Evolutionary conservation across 2,797 vertebrate species (phyloP), one percentile per base, ranked within the genome.

Genomic region (Enteromius mattozi): DNA sequence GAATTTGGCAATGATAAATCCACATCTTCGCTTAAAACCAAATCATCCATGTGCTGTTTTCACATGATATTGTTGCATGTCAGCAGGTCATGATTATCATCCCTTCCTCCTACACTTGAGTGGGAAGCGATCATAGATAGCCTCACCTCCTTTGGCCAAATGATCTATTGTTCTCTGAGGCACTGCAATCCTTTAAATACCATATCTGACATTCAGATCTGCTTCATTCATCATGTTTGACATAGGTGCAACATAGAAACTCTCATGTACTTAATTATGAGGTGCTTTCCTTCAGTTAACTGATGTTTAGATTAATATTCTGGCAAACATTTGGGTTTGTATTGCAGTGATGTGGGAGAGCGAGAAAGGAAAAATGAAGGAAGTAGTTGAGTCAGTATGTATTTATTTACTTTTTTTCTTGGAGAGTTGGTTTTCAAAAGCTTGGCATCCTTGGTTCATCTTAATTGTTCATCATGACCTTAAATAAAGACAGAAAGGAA

Each of bases 381-480:
- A 81, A 54, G 12, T n/a, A 42, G 3, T 42, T 59, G 63, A 42
- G 19, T 7, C 7, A 56, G 45, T 37, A n/a, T 77, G 4, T 19
- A 7, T 68, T 83, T 59, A 19, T 78, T 78, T 12, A 35, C 27
- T 40, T 24, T 42, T 40, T 35, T 84, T 24, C 5, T 63, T 49
- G 10, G 49, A 12, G 21, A 14, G 3, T 61, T 68, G 24, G 12
- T 35, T 63, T 75, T 78, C 24, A 78, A 65, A 8, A 17, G 1
- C 42, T 75, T 13, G 35, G 30, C n/a, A 77, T 61, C 42, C 16
- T 5, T 85, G 47, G 4, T 81, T 21, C 72, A 2, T 70, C 86
- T 94, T 89, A 96, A 92, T 95, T 95, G 88, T 88, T 92, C 91
- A 94, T 90, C 94, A 95, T 95, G 49, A 87, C 91, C 95, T 96